These are phyloP conservation scores for Dynastes maya DNA, from an alignment of 2,888 invertebrate species.

Conservation along the genomic window DNA sequence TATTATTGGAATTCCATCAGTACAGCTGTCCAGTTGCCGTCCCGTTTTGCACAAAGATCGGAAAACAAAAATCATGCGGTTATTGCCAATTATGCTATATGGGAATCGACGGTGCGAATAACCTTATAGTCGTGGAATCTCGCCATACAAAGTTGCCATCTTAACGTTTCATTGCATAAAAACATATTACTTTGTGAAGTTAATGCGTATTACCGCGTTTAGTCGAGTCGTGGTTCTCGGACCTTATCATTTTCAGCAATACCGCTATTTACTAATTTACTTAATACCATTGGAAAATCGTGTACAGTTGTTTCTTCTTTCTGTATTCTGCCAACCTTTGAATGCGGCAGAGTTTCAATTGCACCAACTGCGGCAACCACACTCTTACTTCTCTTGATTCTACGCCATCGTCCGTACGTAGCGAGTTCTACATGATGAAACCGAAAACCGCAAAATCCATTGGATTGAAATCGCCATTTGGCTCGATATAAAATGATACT, in stretches of 20 bases:
- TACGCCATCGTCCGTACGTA: background rate
- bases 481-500: constrained; percentile 42
- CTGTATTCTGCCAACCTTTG: background rate
- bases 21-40: no score
- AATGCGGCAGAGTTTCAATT: constrained; percentile 21
- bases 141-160: constrained; percentile 13
- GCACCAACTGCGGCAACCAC: background rate
- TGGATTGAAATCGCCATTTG: constrained; percentile 23
- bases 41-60: background rate
- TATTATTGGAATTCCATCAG: background rate
- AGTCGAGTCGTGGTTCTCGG: constrained; percentile 9
- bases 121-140: constrained; percentile 14
- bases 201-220: constrained; percentile 24
- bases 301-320: background rate
- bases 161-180: constrained; percentile 8
- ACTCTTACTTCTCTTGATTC: background rate
- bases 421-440: constrained; percentile 26
- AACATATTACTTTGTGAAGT: constrained; percentile 28
- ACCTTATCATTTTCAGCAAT: constrained; percentile 40
- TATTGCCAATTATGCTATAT: constrained; percentile 16
- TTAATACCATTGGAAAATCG: constrained; percentile 10
- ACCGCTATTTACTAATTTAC: constrained; percentile 42
- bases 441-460: constrained; percentile 41
- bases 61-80: constrained; percentile 19
- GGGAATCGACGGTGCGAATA: constrained; percentile 10